Percentiles rank a stretch among this genome's conserved stretches.
Evolutionary conservation across 2,888 invertebrate species (phyloP).

Genomic region (Megamerina dolium): DNA sequence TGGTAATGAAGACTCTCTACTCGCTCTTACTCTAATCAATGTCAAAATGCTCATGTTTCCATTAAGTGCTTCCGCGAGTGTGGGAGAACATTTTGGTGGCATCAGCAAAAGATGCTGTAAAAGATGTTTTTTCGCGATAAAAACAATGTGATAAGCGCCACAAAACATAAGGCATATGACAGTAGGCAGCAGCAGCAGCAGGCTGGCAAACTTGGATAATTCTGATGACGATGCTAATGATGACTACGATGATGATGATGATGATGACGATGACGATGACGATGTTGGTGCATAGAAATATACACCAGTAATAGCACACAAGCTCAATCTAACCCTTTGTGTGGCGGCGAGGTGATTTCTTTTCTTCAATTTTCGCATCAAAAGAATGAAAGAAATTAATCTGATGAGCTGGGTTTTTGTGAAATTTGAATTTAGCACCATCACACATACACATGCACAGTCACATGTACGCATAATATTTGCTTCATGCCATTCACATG

Average conservation of each 20-base stretch:
- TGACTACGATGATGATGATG: too few relatives aligned
- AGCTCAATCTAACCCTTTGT: conserved; percentile 24
- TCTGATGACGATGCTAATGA: too few relatives aligned
- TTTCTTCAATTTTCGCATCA: background rate
- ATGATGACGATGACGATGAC: too few relatives aligned
- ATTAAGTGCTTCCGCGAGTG: conserved; percentile 21
- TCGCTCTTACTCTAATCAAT: conserved; percentile 17
- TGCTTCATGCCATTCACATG: background rate
- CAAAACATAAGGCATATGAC: conserved; percentile 28
- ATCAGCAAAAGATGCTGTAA: background rate
- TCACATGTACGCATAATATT: background rate
- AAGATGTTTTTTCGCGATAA: conserved; percentile 18
- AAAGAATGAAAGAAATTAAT: conserved; percentile 5
- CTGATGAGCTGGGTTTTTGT: conserved; percentile 1
- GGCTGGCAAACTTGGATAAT: too few relatives aligned
- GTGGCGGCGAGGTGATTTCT: background rate
- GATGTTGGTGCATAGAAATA: background rate
- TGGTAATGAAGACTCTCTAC: background rate
- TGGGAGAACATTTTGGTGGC: conserved; percentile 25
- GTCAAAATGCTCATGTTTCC: conserved; percentile 23
- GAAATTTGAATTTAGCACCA: conserved; percentile 10
- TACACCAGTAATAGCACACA: background rate
- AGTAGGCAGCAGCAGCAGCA: conserved; percentile 7
- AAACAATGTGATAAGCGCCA: conserved; percentile 32
- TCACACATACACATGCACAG: too few relatives aligned